Evolutionary conservation across 2,113 vertebrate genomes (phyloP).

Genomic region (Numenius arquata): DNA sequence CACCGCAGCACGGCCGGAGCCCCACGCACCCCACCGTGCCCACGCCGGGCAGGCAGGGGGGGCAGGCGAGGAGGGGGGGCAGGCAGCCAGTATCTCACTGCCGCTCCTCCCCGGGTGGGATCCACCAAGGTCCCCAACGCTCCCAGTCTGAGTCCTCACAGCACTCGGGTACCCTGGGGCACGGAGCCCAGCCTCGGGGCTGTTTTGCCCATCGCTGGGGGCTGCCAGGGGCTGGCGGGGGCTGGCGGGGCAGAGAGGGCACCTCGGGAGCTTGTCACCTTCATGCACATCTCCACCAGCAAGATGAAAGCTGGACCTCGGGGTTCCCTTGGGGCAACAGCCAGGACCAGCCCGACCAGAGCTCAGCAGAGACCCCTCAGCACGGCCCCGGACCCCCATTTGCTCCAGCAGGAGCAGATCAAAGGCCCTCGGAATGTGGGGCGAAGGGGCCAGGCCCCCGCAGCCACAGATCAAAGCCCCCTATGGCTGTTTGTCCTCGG

Average conservation of each 20-base stretch:
- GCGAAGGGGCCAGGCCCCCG: background rate
- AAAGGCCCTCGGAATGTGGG: rapidly evolving
- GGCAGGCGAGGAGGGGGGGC: background rate
- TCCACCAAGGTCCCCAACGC: background rate
- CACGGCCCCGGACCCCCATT: rapidly evolving
- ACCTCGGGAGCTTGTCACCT: background rate
- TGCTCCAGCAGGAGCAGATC: background rate
- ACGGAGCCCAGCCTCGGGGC: rapidly evolving
- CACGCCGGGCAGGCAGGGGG: background rate
- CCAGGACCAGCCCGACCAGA: background rate
- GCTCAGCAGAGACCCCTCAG: background rate
- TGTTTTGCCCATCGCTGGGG: background rate
- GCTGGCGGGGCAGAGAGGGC: background rate
- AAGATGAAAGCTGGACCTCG: background rate
- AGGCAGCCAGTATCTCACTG: background rate
- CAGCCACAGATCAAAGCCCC: background rate
- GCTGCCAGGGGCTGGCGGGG: background rate
- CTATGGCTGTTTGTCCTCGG: rapidly evolving
- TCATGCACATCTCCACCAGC: rapidly evolving
- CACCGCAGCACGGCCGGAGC: rapidly evolving
- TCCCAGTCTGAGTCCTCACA: background rate
- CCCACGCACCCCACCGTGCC: background rate
- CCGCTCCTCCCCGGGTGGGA: background rate
- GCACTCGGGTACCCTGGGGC: background rate
- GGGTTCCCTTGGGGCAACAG: background rate